Percentiles rank a stretch among this genome's conserved stretches.
Evolutionary conservation across 2,797 vertebrate species (phyloP).

Genomic region (Semotilus atromaculatus): DNA sequence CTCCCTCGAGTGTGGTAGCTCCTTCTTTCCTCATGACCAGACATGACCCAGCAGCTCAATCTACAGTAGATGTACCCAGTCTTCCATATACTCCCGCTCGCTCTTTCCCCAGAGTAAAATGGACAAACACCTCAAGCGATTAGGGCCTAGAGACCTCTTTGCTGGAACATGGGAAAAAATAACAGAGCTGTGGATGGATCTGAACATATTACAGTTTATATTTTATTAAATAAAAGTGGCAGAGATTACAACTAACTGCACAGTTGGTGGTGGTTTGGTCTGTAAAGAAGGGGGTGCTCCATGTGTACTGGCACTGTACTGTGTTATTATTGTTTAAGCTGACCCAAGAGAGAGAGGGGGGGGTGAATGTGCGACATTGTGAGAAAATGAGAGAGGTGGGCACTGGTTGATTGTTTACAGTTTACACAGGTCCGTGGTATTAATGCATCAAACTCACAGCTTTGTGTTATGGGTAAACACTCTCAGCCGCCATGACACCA

Average conservation of each 20-base stretch:
- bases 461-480: constrained; percentile 77
- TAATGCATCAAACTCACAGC: constrained; percentile 67
- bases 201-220: not conserved
- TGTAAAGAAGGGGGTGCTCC: not conserved
- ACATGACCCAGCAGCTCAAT: constrained; percentile 47
- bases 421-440: constrained; percentile 70
- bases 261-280: constrained; percentile 5
- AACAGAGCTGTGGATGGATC: not conserved
- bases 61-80: constrained; percentile 39
- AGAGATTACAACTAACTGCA: constrained; percentile 10
- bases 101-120: constrained; percentile 19
- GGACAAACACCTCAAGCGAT: constrained; percentile 29
- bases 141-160: not conserved
- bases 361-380: constrained; percentile 21
- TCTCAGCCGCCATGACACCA: constrained; percentile 65
- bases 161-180: not conserved
- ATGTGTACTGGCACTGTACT: not conserved
- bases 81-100: constrained; percentile 34
- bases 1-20: constrained; percentile 37
- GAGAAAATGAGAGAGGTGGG: constrained; percentile 46
- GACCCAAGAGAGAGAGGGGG: not conserved
- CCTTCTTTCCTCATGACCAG: constrained; percentile 48
- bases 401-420: constrained; percentile 68
- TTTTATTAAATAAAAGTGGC: not conserved
- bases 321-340: constrained; percentile 7